Evolutionary conservation across 2,113 vertebrate genomes (phyloP).

Genomic region (Corythornis madagascariensis): DNA sequence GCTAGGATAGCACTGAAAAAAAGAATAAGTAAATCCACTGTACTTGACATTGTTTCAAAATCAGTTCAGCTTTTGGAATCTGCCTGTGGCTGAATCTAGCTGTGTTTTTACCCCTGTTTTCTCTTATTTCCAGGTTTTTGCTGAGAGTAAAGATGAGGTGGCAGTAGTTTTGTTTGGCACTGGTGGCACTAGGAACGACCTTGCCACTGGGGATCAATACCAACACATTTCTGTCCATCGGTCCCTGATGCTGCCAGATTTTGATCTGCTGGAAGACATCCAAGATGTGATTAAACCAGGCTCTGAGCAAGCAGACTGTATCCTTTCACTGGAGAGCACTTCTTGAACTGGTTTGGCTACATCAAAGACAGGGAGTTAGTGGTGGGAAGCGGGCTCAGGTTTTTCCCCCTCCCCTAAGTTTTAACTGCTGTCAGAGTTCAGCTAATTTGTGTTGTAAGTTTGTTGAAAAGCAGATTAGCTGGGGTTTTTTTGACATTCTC

Average conservation of each 20-base stretch:
- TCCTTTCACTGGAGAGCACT: slow-evolving; percentile 74
- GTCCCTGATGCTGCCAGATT: slow-evolving; percentile 87
- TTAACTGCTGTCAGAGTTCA: not conserved
- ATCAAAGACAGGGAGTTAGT: not conserved
- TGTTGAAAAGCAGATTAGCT: not conserved
- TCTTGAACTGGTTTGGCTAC: not conserved
- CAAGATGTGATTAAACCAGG: slow-evolving; percentile 80
- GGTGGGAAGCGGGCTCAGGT: not conserved
- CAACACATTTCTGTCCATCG: slow-evolving; percentile 88
- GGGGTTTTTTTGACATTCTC: not conserved
- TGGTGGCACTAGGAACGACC: slow-evolving; percentile 81
- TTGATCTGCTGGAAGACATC: slow-evolving; percentile 90
- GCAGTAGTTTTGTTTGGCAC: slow-evolving; percentile 93
- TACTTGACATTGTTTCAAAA: not conserved
- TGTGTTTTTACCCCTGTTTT: not conserved
- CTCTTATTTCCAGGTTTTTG: slow-evolving; percentile 84
- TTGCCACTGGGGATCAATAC: slow-evolving; percentile 84
- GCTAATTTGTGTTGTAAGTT: not conserved
- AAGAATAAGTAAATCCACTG: not conserved
- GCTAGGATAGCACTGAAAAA: not conserved
- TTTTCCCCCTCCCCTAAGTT: not conserved
- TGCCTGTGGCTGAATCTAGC: not conserved
- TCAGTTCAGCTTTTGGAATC: not conserved
- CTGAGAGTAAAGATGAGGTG: slow-evolving; percentile 91
- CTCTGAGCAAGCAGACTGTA: slow-evolving; percentile 90